A percentile compares a stretch with the other conserved stretches of the same genome.
These are phyloP conservation scores for Tenthredo distinguenda DNA, from an alignment of 2,888 invertebrate species.

Conservation along the genomic window DNA sequence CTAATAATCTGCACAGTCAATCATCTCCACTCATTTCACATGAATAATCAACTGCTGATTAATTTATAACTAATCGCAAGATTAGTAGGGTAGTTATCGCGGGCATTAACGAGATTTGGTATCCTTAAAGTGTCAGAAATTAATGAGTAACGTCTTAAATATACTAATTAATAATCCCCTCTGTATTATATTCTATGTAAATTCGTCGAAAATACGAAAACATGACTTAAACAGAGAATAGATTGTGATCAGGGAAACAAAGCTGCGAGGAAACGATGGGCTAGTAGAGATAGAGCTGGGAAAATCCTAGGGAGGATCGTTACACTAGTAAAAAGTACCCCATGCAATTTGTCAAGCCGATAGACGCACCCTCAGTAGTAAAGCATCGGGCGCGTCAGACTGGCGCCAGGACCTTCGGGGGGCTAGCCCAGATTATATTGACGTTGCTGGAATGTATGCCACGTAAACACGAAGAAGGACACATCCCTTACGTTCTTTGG, in stretches of 20 bases:
- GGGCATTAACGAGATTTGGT: background rate
- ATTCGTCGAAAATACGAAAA: background rate
- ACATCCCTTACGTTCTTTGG: constrained; percentile 1
- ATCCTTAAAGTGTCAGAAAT: constrained; percentile 3
- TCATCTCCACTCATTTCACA: background rate
- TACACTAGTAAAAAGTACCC: background rate
- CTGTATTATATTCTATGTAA: background rate
- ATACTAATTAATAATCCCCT: background rate
- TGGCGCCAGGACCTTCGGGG: constrained; percentile 36
- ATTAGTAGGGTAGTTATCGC: background rate
- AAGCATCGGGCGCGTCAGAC: constrained; percentile 27
- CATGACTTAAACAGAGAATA: background rate
- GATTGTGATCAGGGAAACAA: background rate
- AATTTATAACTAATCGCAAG: constrained; percentile 7
- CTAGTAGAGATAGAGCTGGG: background rate
- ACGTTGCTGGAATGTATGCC: constrained; percentile 29
- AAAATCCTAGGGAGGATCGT: constrained; percentile 7
- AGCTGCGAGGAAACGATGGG: background rate
- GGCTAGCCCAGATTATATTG: constrained; percentile 42
- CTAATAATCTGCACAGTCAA: background rate
- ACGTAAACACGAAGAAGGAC: constrained; percentile 16
- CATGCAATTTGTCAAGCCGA: constrained; percentile 10
- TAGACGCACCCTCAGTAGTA: constrained; percentile 34
- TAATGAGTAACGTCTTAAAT: background rate
- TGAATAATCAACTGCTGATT: background rate